Conservation (phyloP, 2,797 vertebrate genomes). For the Centropyge bicolor region DNA sequence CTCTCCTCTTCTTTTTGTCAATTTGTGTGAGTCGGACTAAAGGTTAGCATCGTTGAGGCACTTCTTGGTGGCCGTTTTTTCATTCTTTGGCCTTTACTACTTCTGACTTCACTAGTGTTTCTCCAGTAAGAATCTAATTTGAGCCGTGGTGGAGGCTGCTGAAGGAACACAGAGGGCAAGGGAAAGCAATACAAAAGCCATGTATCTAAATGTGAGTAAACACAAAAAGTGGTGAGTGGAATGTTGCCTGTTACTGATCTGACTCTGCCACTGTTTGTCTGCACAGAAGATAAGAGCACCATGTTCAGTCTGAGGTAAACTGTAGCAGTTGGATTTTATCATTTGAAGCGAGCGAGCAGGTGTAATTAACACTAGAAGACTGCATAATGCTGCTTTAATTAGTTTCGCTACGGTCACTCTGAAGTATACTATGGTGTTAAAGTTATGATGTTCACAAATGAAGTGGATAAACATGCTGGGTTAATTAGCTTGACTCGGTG, state of each 20-base stretch:
- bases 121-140: constrained; percentile 41
- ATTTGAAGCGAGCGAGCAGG: neutral
- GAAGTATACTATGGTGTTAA: neutral
- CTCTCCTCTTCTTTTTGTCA: constrained; percentile 69
- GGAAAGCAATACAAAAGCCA: neutral
- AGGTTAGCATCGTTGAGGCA: constrained; percentile 71
- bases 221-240: neutral
- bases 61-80: constrained; percentile 46
- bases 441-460: neutral
- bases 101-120: constrained; percentile 41
- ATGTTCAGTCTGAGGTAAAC: neutral
- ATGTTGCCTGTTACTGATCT: neutral
- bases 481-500: constrained; percentile 38
- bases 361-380: neutral
- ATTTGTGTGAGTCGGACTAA: constrained; percentile 71
- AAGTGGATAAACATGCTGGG: constrained; percentile 5
- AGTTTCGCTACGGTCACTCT: neutral
- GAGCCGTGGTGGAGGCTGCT: constrained; percentile 20
- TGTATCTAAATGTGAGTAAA: constrained; percentile 3
- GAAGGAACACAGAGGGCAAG: constrained; percentile 2
- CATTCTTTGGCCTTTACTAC: constrained; percentile 63
- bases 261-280: neutral
- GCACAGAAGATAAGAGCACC: neutral
- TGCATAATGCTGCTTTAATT: constrained; percentile 13
- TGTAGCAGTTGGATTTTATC: neutral